A percentile compares a stretch with the other conserved stretches of the same genome.
Conservation (phyloP, 2,797 vertebrate genomes). For the Schizopygopsis malacanthus region DNA sequence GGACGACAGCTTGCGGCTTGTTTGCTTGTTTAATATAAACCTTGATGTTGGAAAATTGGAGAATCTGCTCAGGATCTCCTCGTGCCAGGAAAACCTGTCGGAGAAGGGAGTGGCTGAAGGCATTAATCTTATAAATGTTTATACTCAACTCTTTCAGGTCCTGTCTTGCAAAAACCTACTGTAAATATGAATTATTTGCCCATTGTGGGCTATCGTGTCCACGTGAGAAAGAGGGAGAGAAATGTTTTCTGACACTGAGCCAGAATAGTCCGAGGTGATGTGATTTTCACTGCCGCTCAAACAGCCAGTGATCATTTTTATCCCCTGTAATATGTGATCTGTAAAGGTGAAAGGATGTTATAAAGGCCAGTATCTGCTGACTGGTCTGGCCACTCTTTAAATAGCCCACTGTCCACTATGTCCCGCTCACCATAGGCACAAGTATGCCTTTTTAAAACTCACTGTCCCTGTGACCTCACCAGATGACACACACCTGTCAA, state of each 20-base stretch:
- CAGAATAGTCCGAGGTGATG: slow-evolving; percentile 29
- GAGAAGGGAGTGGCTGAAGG: slow-evolving; percentile 34
- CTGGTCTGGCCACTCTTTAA: slow-evolving; percentile 44
- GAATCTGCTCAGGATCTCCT: slow-evolving; percentile 30
- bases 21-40: slow-evolving; percentile 19
- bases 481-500: slow-evolving; percentile 36
- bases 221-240: slow-evolving; percentile 19
- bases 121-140: slow-evolving; percentile 26
- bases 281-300: background rate
- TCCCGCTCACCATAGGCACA: slow-evolving; percentile 25
- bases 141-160: slow-evolving; percentile 10
- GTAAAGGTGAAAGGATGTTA: slow-evolving; percentile 40
- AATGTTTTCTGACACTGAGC: background rate
- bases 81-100: slow-evolving; percentile 16
- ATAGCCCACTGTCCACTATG: slow-evolving; percentile 42
- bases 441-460: slow-evolving; percentile 42
- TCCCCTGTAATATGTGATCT: slow-evolving; percentile 25
- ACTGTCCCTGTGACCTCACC: slow-evolving; percentile 17
- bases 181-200: slow-evolving; percentile 41
- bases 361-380: slow-evolving; percentile 52
- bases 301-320: slow-evolving; percentile 23
- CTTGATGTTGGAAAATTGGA: slow-evolving; percentile 2
- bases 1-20: slow-evolving; percentile 7
- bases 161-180: slow-evolving; percentile 41
- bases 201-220: slow-evolving; percentile 6